These are phyloP conservation scores for Mesorhabditis spiculigera DNA, from an alignment of 2,888 invertebrate species.

Conservation along the genomic window DNA sequence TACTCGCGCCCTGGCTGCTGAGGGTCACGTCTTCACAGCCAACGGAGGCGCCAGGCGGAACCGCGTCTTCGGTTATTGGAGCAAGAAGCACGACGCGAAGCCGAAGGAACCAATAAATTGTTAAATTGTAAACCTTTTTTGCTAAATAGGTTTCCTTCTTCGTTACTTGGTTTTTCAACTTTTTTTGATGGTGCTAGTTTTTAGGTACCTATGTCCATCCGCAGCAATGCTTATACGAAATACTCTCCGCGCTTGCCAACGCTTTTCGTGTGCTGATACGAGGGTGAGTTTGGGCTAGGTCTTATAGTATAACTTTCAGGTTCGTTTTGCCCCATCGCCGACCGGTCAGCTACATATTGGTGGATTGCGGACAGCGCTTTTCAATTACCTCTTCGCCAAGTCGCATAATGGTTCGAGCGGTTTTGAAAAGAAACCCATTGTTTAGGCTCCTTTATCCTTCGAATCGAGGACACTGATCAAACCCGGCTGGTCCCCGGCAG, in stretches of 20 bases:
- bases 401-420: constrained; percentile 67
- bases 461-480: constrained; percentile 92
- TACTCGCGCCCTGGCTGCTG: constrained; percentile 51
- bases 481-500: constrained; percentile 76
- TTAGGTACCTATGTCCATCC: no score
- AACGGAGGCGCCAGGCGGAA: constrained; percentile 2
- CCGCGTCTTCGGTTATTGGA: neutral
- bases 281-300: constrained; percentile 5
- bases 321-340: constrained; percentile 92
- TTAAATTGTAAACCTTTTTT: no score
- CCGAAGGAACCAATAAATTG: no score
- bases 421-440: constrained; percentile 57
- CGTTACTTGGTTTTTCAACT: no score
- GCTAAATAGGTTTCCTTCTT: no score
- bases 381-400: constrained; percentile 86
- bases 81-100: constrained; percentile 4
- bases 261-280: neutral
- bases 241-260: no score
- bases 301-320: constrained; percentile 63
- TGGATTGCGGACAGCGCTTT: constrained; percentile 87
- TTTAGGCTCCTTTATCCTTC: constrained; percentile 77
- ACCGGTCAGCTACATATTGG: constrained; percentile 89
- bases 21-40: constrained; percentile 6
- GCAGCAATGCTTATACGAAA: no score
- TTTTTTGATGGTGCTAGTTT: no score